Evolutionary conservation across 2,797 vertebrate species (phyloP), one percentile per base, ranked within the genome.

Genomic region (Molossus alvarezi): DNA sequence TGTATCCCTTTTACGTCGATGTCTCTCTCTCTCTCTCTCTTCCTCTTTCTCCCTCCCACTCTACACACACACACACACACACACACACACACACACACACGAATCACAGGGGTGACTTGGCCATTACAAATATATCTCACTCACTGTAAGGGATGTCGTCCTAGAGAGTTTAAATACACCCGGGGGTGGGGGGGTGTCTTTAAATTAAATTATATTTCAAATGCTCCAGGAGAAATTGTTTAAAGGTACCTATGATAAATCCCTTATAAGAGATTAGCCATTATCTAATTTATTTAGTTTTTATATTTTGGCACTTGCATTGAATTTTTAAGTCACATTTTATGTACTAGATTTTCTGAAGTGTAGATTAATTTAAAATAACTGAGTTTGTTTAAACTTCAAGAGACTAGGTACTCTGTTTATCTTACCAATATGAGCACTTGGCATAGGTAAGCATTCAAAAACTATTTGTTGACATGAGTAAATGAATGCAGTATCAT

Each of bases 291-390:
- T 60, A 86, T 25, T 79, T 37, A 21, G 14, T 37, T 86, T 84
- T 90, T 79, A 21, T 21, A 65, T 51, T 93, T 85, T 79, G 4
- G 6, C 23, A 48, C 88, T 83, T 93, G 37, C 20, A 80, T 33
- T 92, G 21, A 14, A 64, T 65, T 94, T 95, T 95, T 21, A 71
- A 80, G 51, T 82, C n/a, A 94, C 18, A 80, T 85, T 83, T 90
- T 85, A 55, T 57, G 0, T 64, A 51, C 15, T 79, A 10, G 10
- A 37, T 90, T 95, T 93, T 92, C 58, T 67, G 3, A 90, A 58
- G 6, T 64, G 4, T 33, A 67, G 23, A 45, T 15, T 79, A 80
- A 14, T 69, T 90, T 92, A 29, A 92, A 95, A 80, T 89, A 89
- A 81, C 67, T 76, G 17, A 9, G 53, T 84, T 81, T 91, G 3